Evolutionary conservation across 2,888 invertebrate genomes (phyloP), one percentile per base, ranked within the genome.

Genomic region (Copidosoma aretas): DNA sequence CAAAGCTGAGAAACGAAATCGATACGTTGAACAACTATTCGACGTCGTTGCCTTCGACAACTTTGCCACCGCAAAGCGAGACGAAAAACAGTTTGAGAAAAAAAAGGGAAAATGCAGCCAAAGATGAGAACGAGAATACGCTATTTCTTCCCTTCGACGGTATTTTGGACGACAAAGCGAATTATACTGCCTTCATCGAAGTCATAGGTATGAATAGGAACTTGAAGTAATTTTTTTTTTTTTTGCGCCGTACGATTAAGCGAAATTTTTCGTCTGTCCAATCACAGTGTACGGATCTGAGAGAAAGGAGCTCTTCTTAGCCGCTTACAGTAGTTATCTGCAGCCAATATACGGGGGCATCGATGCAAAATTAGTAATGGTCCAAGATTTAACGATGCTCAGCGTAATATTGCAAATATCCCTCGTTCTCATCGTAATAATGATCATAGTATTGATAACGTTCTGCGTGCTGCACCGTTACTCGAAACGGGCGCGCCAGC

Each of bases 111-210:
- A 75, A 79, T 19, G 25, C 66, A 66, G 71, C 80, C 21, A 80
- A 80, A 12, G 80, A 76, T 67, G 73, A 54, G 63, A 80, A 60
- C 73, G 84, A 81, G 77, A 64, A 64, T 22, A 70, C 67, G 21
- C 62, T 68, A 10, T 73, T 84, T 73, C 82, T 85, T 25, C 87
- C 90, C 2, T 87, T 86, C 69, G 94, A 95, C 82, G 94, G 94
- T 0, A 86, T 86, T 63, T 86, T 96, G 59, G 92, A 94, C 78
- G 86, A 90, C 17, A 88, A 87, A 62, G 90, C 93, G 15, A 93
- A 93, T 80, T 96, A 96, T 76, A 94, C 94, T 0, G 91, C 93
- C 22, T 95, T 93, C 80, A 86, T 95, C 46, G 94, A 95, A 86
- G 87, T 94, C 15, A 90, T 93, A 76, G 91, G 93, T 92, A 83